Percentiles rank a stretch among this genome's conserved stretches.
Conservation (phyloP, 2,888 invertebrate genomes). For the Cerastis leucographa region DNA sequence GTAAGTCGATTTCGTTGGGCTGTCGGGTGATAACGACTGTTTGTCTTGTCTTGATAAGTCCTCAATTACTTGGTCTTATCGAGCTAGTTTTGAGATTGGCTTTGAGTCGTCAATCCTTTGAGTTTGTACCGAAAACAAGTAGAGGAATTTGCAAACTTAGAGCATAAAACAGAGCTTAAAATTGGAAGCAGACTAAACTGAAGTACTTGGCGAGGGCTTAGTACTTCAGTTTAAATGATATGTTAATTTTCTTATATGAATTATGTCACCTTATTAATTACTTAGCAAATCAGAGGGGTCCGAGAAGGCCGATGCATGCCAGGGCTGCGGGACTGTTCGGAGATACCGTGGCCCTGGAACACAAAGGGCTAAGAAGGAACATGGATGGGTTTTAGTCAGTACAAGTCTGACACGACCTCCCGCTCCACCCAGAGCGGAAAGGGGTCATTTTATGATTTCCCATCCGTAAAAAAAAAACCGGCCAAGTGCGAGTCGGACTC, state of each 20-base stretch:
- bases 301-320: too few species aligned
- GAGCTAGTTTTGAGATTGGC: conserved; percentile 39
- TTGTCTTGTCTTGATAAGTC: conserved; percentile 44
- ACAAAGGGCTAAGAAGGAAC: too few species aligned
- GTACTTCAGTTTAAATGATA: neutral
- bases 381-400: too few species aligned
- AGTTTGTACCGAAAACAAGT: conserved; percentile 24
- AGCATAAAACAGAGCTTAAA: conserved; percentile 3
- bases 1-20: conserved; percentile 53
- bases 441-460: too few species aligned
- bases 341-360: too few species aligned
- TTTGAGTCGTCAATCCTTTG: conserved; percentile 28
- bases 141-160: neutral
- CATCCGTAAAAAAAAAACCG: too few species aligned
- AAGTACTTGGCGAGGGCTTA: neutral
- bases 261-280: neutral
- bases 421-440: too few species aligned
- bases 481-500: too few species aligned
- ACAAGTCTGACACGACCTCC: too few species aligned
- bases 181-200: neutral
- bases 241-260: too few species aligned
- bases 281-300: too few species aligned
- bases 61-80: conserved; percentile 37
- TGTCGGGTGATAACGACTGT: conserved; percentile 44
- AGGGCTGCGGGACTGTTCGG: too few species aligned